Evolutionary conservation across 2,888 invertebrate species (phyloP), one percentile per base, ranked within the genome.

Genomic region (Cryptops parisi): DNA sequence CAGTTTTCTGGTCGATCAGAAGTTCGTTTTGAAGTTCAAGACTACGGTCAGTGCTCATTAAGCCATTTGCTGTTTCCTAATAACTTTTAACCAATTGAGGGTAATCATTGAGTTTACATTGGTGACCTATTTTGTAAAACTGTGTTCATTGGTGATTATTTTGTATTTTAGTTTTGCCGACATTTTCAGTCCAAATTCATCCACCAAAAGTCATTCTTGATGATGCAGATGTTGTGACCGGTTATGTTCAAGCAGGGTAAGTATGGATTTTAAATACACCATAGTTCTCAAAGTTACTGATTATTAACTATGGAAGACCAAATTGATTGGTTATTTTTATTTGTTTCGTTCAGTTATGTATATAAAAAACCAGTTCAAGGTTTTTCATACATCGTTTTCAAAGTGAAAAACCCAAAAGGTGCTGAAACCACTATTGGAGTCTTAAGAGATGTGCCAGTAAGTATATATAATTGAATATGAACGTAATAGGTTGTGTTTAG

Each of bases 151-250:
- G n/a, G n/a, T n/a, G n/a, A n/a, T n/a, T n/a, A 4, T 44, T 15
- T 12, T 44, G 21, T 45, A 15, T 3, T 23, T 6, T 26, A 45
- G 45, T 22, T 25, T 23, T 45, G 23, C 45, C 45, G 26, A 45
- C 45, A 45, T 45, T 45, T 45, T 45, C 45, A 22, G 45, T 45
- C 19, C 24, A 2, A 3, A 45, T 45, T 23, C 25, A 45, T 25
- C 45, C 45, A 9, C 45, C 45, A 45, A 45, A 45, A 45, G 21
- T 45, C 23, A 45, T 45, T 23, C 17, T 45, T 6, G 26, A 12
- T 2, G 26, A 21, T 22, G 22, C 24, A 23, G 26, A 45, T 25
- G n/a, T 2, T 25, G 26, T 45, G 15, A 26, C 24, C 2, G 23
- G 25, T 6, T 2, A 12, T 3, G 17, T 45, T n/a, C 24, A 3